Evolutionary conservation across 1,140 invertebrate genomes (phyloP), one percentile per base, ranked within the genome.

Genomic region (Sycobia sp.): DNA sequence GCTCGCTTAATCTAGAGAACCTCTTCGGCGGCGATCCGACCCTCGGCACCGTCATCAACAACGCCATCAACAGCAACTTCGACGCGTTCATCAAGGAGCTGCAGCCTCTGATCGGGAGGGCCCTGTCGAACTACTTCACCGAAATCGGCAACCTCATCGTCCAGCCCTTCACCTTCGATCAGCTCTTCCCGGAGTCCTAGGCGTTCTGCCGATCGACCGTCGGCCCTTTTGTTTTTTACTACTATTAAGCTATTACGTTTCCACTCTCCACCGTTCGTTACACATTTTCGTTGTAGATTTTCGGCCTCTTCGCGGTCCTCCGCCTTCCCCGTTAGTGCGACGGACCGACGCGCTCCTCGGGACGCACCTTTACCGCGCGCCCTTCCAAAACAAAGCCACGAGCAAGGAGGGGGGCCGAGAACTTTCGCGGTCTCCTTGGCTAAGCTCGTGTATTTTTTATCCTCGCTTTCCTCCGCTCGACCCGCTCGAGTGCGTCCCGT

Each of bases 51-150:
- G 81, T 87, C 11, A 79, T 89, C 0, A 89, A 89, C 66, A 74
- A 76, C 22, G 84, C 84, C 0, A 85, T 89, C n/a, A 88, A 89
- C 65, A 83, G 82, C 50, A 90, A 89, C 68, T 83, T 86, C 58
- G 81, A 82, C 47, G 63, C 81, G 0, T 87, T 89, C 69, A 58
- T 87, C 2, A 78, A 78, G 16, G 86, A 87, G 29, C 69, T 87
- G 2, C 81, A 84, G 65, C 88, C 88, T 0, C 72, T 84, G 3
- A 76, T 89, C 8, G 86, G 88, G 55, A 84, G 75, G 51, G 84
- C 83, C 0, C 75, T 88, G 0, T 76, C 84, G 0, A 78, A 76
- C 1, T 75, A 85, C 0, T 82, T 89, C n/a, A 68, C 84, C 11
- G 78, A 86, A 9, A 82, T 85, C 9, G 82, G 83, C 0, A 87